These are phyloP conservation scores for Gortyna flavago DNA, from an alignment of 2,888 invertebrate genomes.

Conservation along the genomic window DNA sequence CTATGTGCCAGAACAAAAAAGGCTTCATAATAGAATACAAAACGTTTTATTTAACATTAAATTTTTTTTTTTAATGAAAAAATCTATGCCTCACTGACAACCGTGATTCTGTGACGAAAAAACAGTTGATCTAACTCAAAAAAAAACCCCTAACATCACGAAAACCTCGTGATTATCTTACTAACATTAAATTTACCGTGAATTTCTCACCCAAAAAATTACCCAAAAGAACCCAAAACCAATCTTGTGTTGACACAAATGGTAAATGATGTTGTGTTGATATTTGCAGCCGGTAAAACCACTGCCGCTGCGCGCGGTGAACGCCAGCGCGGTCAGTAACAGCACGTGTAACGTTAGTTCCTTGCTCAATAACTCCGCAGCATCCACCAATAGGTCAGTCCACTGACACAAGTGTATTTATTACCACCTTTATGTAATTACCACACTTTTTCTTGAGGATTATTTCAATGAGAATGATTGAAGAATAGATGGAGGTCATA, in stretches of 20 bases:
- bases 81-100: background rate
- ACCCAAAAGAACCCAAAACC: constrained; percentile 73
- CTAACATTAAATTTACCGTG: background rate
- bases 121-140: background rate
- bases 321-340: constrained; percentile 84
- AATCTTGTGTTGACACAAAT: constrained; percentile 58
- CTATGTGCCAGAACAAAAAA: background rate
- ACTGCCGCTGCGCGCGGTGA: constrained; percentile 93
- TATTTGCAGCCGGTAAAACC: constrained; percentile 94
- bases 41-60: background rate
- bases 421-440: constrained; percentile 61
- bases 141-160: background rate
- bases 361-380: constrained; percentile 91
- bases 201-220: background rate
- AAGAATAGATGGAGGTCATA: background rate
- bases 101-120: background rate
- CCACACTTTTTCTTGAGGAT: constrained; percentile 46
- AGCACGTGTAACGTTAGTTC: constrained; percentile 88
- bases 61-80: background rate
- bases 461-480: constrained; percentile 36
- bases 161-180: background rate
- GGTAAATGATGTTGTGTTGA: constrained; percentile 79
- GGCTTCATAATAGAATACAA: background rate
- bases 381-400: constrained; percentile 88
- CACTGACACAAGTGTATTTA: constrained; percentile 72